These are phyloP conservation scores for Steinernema khuongi DNA, from an alignment of 1,140 invertebrate species.

Conservation along the genomic window DNA sequence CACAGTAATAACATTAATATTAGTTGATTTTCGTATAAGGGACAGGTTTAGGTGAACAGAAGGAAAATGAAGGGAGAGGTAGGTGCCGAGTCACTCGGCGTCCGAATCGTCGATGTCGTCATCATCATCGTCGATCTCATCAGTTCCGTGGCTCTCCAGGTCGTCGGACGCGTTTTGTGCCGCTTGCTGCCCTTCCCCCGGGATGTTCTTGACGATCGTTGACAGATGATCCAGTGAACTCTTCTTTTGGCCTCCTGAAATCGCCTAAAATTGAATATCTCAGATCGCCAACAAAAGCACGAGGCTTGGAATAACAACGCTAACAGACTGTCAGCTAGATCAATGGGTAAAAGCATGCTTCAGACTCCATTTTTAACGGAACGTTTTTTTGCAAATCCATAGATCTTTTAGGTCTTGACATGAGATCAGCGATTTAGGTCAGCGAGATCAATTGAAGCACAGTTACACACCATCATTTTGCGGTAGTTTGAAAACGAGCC, in stretches of 20 bases:
- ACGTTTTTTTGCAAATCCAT: no score
- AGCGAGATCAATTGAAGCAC: no score
- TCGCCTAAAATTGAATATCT: slow-evolving; percentile 13
- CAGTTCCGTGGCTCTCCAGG: slow-evolving; percentile 1
- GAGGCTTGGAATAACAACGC: neutral
- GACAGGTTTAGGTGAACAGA: neutral
- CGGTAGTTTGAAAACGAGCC: no score
- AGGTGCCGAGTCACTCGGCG: slow-evolving; percentile 9
- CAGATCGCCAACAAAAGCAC: neutral
- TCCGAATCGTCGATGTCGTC: slow-evolving; percentile 27
- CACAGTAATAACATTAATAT: slow-evolving; percentile 13
- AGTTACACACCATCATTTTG: no score
- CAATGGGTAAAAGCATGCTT: no score
- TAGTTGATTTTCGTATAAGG: neutral
- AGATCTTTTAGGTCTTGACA: no score
- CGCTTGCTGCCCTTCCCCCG: slow-evolving; percentile 10
- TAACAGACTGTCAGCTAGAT: no score
- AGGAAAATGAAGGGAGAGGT: neutral
- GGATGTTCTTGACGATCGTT: slow-evolving; percentile 13
- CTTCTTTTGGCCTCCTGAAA: slow-evolving; percentile 13
- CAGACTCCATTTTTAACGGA: no score
- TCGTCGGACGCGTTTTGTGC: slow-evolving; percentile 9
- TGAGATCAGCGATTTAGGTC: no score
- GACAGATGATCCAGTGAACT: slow-evolving; percentile 17
- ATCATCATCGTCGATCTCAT: slow-evolving; percentile 18